phyloP scores from a whole-genome alignment of 1,140 invertebrate species.

The Linepithema humile region DNA sequence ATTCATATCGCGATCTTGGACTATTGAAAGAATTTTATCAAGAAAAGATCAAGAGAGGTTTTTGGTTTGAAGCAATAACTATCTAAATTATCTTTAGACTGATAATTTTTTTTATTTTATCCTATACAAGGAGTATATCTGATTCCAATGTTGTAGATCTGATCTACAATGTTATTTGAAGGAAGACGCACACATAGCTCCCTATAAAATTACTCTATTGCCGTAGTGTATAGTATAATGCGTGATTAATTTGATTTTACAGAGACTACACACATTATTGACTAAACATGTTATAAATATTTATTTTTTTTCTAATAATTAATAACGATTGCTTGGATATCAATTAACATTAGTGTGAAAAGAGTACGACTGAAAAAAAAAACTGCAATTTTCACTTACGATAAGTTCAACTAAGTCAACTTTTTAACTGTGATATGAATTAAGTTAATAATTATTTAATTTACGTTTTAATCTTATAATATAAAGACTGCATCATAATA shows the following conservation, averaged over 20 bases:
- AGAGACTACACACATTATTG: background rate
- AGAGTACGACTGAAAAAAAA: background rate
- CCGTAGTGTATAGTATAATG: background rate
- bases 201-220: background rate
- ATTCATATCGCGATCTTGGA: background rate
- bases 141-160: background rate
- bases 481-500: background rate
- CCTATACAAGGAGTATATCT: background rate
- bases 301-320: background rate
- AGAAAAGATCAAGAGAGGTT: background rate
- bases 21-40: background rate
- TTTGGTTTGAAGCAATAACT: conserved; percentile 5
- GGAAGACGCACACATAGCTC: background rate
- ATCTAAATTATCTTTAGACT: background rate
- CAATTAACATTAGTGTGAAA: background rate
- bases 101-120: background rate
- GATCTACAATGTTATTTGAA: background rate
- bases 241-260: background rate
- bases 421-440: conserved; percentile 40
- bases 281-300: background rate
- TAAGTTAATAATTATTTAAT: conserved; percentile 6
- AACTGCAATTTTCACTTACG: background rate
- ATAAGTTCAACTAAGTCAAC: conserved; percentile 10
- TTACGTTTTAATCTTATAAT: background rate
- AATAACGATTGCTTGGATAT: background rate